These are phyloP conservation scores for Burhinus bistriatus DNA, from an alignment of 2,113 vertebrate species.

Conservation along the genomic window DNA sequence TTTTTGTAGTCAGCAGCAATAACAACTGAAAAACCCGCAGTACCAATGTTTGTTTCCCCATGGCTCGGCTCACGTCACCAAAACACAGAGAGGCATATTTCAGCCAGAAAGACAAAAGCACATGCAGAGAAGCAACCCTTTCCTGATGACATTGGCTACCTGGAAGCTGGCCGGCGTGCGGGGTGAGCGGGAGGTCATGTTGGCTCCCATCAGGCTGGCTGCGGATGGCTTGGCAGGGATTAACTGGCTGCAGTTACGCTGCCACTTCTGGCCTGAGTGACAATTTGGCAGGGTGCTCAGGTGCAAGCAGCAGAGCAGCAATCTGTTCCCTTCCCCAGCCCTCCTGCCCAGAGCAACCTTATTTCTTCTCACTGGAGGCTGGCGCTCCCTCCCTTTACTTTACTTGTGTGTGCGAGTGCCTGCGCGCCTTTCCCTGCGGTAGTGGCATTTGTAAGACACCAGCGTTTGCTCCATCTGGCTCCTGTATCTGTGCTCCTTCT, in stretches of 20 bases:
- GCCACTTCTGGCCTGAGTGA: slow-evolving; percentile 43
- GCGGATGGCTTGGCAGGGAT: slow-evolving; percentile 10
- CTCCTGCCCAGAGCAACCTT: slow-evolving; percentile 9
- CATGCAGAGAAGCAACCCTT: neutral
- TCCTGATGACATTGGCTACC: neutral
- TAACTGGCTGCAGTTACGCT: neutral
- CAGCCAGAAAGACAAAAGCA: neutral
- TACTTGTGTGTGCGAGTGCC: neutral
- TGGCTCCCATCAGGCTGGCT: slow-evolving; percentile 23
- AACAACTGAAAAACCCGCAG: neutral
- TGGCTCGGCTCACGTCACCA: neutral
- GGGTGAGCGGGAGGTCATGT: slow-evolving; percentile 9
- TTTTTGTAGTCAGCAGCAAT: neutral
- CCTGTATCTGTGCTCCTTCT: neutral
- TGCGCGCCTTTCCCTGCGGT: neutral
- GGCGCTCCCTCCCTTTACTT: neutral
- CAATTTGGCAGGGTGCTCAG: neutral
- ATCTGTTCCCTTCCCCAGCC: slow-evolving; percentile 47
- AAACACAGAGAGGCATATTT: neutral
- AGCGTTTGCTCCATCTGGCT: slow-evolving; percentile 21
- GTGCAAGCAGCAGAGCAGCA: slow-evolving; percentile 47
- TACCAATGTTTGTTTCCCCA: neutral
- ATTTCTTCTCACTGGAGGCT: neutral
- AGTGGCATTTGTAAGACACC: slow-evolving; percentile 4
- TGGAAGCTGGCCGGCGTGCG: neutral